Base-by-base conservation (phyloP, 2,888 invertebrate species). In the Machimus atricapillus region DNA sequence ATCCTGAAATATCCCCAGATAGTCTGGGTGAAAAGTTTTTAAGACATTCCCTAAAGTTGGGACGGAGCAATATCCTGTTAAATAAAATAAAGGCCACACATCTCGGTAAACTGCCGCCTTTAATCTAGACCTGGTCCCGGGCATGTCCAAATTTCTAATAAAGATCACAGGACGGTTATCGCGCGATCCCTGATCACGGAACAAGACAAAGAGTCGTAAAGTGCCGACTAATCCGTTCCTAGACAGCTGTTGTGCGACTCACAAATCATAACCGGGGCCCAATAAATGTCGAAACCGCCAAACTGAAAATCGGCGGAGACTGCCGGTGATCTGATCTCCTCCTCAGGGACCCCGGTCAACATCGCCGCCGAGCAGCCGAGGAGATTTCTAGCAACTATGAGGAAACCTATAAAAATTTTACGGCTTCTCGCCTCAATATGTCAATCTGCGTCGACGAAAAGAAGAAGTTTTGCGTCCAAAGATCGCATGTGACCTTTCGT, bases 211-310 rank as follows among this genome's bases (percentile, higher is more conserved):
- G 85, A 74, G 74, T 85, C 85, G 74, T 85, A 85, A 85, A 85
- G 27, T 74, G 19, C 40, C 34, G 27, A 27, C 43, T 85, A 85
- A 85, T 85, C 85, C 85, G 73, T 74, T 74, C 74, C 85, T 85
- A 85, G 85, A 85, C 85, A 85, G 85, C 74, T 85, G 85, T 85
- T 85, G 74, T 43, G 46, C 85, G 74, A 85, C 85, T 85, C 85
- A 85, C 85, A 85, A 85, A 85, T 85, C 85, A 85, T 73, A 74
- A 74, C 85, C 27, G 43, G 46, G 74, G 43, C 23, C 46, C 85
- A 73, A 85, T 85, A 85, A 85, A 85, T 85, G 85, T 85, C 85
- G 14, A 46, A 74, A 85, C 58, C 58, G 14, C 82, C 82, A 56
- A 79, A 79, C 52, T 79, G 3, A 31, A 46, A 79, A 46, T 52